Evolutionary conservation across 2,797 vertebrate genomes (phyloP), one percentile per base, ranked within the genome.

Genomic region (Limosa lapponica): DNA sequence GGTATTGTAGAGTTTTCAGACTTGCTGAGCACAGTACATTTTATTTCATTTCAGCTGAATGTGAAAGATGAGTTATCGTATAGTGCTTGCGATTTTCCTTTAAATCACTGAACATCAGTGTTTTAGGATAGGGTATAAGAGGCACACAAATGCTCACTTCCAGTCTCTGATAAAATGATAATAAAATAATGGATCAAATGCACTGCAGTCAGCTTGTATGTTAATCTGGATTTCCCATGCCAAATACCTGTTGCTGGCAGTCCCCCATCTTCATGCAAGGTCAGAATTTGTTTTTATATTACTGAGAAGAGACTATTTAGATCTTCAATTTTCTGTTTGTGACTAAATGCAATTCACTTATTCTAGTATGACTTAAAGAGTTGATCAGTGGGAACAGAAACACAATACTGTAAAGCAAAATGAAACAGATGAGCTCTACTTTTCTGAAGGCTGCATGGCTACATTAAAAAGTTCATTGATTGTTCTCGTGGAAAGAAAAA

Each of bases 1-100:
- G 1, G 43, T 34, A 55, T 3, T 48, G 80, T 15, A 48, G 66
- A 78, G 55, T 9, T 89, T 86, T 74, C 58, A 83, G 78, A 91
- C 66, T 84, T 96, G 84, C 94, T 90, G 89, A 88, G 75, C 64
- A 79, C 69, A 65, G 87, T 46, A 39, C 36, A 71, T 87, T 87
- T 89, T 32, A 83, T 77, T 91, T 80, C 67, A 89, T 94, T 94
- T 90, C 77, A 94, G 72, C 79, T 74, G 57, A 82, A 84, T 49
- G 41, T 80, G 82, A 94, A 84, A 86, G 82, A 91, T 78, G 87
- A 93, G 57, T 71, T 79, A 44, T 71, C 44, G 41, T 9, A 41
- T 3, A 64, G 32, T 52, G 41, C 37, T 46, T 71, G 54, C 3
- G 20, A 77, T 91, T 91, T 49, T 73, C 52, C 73, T 78, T 70